Evolutionary conservation across 1,140 invertebrate species (phyloP), one percentile per base, ranked within the genome.

Genomic region (Oscheius sp.): DNA sequence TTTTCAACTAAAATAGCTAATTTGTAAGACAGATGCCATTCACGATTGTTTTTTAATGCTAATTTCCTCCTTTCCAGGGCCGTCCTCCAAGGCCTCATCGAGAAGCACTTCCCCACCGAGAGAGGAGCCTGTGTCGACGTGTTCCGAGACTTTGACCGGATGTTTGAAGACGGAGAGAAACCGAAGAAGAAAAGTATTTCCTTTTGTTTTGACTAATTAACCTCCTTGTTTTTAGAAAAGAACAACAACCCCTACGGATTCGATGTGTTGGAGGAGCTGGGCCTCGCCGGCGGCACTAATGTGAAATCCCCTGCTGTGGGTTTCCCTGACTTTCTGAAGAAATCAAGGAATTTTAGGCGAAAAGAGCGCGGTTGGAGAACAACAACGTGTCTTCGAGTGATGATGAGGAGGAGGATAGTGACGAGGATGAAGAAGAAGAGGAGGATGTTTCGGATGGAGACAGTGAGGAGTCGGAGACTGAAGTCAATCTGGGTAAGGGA

Each of bases 51-150:
- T n/a, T n/a, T n/a, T n/a, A n/a, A n/a, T n/a, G n/a, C n/a, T n/a
- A n/a, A n/a, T n/a, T n/a, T n/a, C n/a, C n/a, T n/a, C n/a, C 36
- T 4, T 76, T 76, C 2, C 46, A 77, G 78, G 52, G 80, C 80
- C 20, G 82, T 84, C 4, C 67, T 84, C 1, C 75, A 80, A 63
- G 49, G 46, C 0, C 68, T 84, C 3, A 80, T 84, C 32, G 83
- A 83, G 28, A 82, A 82, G 32, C 78, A 83, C 42, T 84, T 85
- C 45, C 83, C 83, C 2, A 83, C 73, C 20, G 75, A 77, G n/a
- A 42, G 67, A n/a, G 75, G 71, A 18, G 55, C 74, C 36, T 42
- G 45, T 7, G 42, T 69, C 49, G 79, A 81, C 55, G 72, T 79
- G 34, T 71, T 79, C 61, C 79, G 77, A 20, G 83, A 82, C 62